Percentiles rank a stretch among this genome's conserved stretches.
These are phyloP conservation scores for Albula glossodonta DNA, from an alignment of 2,113 vertebrate genomes.

Conservation along the genomic window DNA sequence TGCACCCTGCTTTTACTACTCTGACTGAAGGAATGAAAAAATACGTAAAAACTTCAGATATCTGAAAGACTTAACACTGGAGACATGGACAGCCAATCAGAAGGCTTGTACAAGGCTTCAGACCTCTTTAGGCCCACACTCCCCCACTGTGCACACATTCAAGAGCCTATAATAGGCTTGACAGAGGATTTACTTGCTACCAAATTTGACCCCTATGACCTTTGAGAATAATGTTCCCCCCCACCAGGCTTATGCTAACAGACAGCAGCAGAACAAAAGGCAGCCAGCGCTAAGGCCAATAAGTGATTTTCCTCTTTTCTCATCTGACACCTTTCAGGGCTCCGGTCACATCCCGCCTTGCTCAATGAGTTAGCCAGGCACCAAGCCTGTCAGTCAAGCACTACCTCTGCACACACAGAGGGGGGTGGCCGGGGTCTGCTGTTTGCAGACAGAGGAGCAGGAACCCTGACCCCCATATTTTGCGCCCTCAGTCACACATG, in stretches of 20 bases:
- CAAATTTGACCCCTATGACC: slow-evolving; percentile 60
- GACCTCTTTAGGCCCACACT: slow-evolving; percentile 28
- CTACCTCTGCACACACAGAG: slow-evolving; percentile 31
- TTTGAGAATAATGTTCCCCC: slow-evolving; percentile 39
- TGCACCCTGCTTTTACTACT: slow-evolving; percentile 30
- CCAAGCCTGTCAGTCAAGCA: slow-evolving; percentile 48
- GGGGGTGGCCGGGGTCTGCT: neutral
- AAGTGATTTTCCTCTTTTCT: slow-evolving; percentile 40
- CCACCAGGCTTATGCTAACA: slow-evolving; percentile 31
- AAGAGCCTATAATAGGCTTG: slow-evolving; percentile 60
- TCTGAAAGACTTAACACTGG: neutral
- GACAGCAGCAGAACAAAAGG: slow-evolving; percentile 44
- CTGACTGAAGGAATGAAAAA: neutral
- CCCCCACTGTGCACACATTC: slow-evolving; percentile 44
- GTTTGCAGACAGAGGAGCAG: slow-evolving; percentile 19
- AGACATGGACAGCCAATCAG: slow-evolving; percentile 36
- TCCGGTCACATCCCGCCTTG: slow-evolving; percentile 40
- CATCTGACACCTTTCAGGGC: slow-evolving; percentile 55
- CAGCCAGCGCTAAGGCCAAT: slow-evolving; percentile 30
- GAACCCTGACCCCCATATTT: slow-evolving; percentile 12
- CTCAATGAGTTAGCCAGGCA: slow-evolving; percentile 47
- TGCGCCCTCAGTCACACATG: too few relatives aligned
- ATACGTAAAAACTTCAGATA: neutral
- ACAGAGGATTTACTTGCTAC: slow-evolving; percentile 58
- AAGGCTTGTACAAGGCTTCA: slow-evolving; percentile 34